Conservation (phyloP, 2,797 vertebrate genomes). For the Cercopithecus diana region DNA sequence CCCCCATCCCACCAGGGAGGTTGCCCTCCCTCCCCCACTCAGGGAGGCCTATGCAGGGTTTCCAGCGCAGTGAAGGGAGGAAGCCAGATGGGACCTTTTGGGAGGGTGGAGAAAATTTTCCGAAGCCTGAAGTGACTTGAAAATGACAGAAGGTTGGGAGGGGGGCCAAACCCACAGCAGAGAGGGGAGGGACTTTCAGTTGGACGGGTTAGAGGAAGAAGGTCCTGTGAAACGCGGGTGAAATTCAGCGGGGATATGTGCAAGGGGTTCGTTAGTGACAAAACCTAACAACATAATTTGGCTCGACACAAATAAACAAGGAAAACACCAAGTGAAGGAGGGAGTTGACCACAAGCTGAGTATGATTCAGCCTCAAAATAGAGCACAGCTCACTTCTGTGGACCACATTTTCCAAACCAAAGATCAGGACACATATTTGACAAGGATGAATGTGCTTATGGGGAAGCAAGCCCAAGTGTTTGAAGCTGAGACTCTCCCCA, state of each 20-base stretch:
- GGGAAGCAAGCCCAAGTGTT: conserved; percentile 39
- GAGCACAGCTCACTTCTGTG: conserved; percentile 54
- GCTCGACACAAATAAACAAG: conserved; percentile 65
- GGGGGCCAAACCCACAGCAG: neutral
- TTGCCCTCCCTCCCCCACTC: neutral
- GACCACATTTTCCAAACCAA: conserved; percentile 63
- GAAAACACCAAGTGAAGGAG: conserved; percentile 46
- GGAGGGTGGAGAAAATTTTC: neutral
- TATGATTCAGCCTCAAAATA: conserved; percentile 68
- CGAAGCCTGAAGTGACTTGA: conserved; percentile 7
- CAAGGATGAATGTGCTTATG: conserved; percentile 31
- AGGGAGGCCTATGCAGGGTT: neutral
- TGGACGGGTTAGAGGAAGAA: conserved; percentile 4
- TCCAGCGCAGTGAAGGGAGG: conserved; percentile 21
- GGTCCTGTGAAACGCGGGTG: conserved; percentile 32
- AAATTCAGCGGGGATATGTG: conserved; percentile 43
- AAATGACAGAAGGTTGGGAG: conserved; percentile 47
- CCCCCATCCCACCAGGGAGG: too few relatives aligned
- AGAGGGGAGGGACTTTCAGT: neutral
- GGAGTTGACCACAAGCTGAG: conserved; percentile 58
- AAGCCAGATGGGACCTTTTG: neutral
- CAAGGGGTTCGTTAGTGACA: conserved; percentile 47
- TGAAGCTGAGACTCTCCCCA: neutral
- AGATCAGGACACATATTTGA: conserved; percentile 48
- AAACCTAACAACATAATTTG: conserved; percentile 60